These are phyloP conservation scores for Nycticebus coucang DNA, from an alignment of 2,113 vertebrate species.

Conservation along the genomic window DNA sequence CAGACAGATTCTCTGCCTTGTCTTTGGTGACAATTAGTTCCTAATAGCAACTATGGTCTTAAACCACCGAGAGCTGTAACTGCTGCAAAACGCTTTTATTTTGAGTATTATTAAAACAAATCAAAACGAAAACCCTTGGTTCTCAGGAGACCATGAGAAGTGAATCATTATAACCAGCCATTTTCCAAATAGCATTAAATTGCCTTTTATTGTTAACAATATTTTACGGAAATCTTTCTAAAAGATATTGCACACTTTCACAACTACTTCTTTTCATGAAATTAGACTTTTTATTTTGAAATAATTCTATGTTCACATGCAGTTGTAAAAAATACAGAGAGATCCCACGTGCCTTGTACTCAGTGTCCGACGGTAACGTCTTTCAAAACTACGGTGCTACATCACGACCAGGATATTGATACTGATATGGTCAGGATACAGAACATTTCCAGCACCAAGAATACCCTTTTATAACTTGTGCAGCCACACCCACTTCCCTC, in stretches of 20 bases:
- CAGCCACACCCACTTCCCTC: neutral
- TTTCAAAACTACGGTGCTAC: neutral
- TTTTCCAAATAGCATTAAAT: neutral
- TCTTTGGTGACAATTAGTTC: slow-evolving; percentile 24
- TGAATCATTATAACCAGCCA: neutral
- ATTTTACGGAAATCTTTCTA: slow-evolving; percentile 35
- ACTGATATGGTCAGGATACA: neutral
- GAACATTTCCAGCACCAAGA: neutral
- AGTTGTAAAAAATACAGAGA: neutral
- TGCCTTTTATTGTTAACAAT: neutral
- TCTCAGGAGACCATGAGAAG: slow-evolving; percentile 53
- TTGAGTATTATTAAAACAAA: slow-evolving; percentile 30
- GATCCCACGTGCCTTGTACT: neutral
- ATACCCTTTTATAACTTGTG: neutral
- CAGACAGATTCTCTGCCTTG: neutral
- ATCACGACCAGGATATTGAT: neutral
- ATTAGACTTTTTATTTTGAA: neutral
- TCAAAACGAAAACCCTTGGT: slow-evolving; percentile 21
- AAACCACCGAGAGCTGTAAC: neutral
- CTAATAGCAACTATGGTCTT: slow-evolving; percentile 23
- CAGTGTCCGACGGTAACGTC: neutral
- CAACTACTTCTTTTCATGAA: neutral
- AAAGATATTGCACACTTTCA: neutral
- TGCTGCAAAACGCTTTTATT: slow-evolving; percentile 39
- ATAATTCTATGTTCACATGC: neutral